Conservation (phyloP, 2,113 vertebrate species). For the Brachirus orientalis region DNA sequence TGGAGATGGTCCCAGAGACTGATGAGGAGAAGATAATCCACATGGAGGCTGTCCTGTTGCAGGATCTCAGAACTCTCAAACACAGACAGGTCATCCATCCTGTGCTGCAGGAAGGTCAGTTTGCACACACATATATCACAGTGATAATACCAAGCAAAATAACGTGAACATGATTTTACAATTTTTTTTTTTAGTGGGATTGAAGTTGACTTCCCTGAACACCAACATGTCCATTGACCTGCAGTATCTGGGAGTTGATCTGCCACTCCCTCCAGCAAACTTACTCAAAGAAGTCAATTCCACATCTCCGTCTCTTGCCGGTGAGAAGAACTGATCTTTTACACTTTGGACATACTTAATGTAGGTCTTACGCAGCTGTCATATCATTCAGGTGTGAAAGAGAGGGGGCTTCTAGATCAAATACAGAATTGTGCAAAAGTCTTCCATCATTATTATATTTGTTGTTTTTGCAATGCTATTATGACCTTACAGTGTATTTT, state of each 20-base stretch:
- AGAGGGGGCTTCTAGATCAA: too few relatives aligned
- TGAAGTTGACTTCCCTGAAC: conserved; percentile 91
- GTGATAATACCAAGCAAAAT: conserved; percentile 27
- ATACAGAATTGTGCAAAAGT: too few relatives aligned
- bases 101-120: conserved; percentile 89
- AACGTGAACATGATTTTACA: background rate
- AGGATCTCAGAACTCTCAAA: conserved; percentile 85
- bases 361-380: too few relatives aligned
- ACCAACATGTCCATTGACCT: conserved; percentile 86
- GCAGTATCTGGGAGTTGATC: conserved; percentile 88
- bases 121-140: background rate
- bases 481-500: too few relatives aligned
- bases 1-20: conserved; percentile 28
- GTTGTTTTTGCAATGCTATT: too few relatives aligned
- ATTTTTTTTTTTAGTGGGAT: conserved; percentile 83
- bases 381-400: too few relatives aligned
- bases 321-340: conserved; percentile 45
- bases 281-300: conserved; percentile 2
- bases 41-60: conserved; percentile 80
- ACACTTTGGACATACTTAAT: too few relatives aligned
- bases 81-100: conserved; percentile 93
- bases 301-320: conserved; percentile 4
- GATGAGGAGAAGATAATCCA: conserved; percentile 48
- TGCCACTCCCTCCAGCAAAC: conserved; percentile 84
- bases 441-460: too few relatives aligned